Conservation (phyloP, 2,113 vertebrate genomes). For the Rallus limicola region DNA sequence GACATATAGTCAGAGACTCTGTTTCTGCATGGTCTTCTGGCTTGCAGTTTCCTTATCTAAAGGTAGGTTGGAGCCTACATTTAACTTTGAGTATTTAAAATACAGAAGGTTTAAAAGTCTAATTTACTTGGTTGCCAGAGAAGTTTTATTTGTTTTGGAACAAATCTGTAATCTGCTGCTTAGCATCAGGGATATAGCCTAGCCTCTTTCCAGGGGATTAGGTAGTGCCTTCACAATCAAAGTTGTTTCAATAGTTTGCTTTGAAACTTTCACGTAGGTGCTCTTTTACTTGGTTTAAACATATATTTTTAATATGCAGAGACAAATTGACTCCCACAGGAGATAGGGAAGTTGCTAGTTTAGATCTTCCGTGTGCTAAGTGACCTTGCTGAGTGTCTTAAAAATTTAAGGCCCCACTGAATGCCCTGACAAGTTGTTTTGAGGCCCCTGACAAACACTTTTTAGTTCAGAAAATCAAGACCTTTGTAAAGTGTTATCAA, state of each 20-base stretch:
- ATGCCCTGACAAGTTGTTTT: neutral
- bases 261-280: neutral
- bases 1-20: neutral
- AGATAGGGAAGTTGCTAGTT: neutral
- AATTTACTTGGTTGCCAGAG: neutral
- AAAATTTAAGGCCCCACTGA: neutral
- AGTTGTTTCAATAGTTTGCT: neutral
- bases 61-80: neutral
- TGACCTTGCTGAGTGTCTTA: neutral
- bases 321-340: neutral
- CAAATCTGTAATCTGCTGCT: neutral
- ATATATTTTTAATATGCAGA: neutral
- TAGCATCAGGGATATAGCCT: neutral
- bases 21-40: neutral
- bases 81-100: neutral
- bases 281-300: neutral
- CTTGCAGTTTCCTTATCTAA: neutral
- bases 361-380: neutral
- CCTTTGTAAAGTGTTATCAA: neutral
- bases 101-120: neutral
- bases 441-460: neutral
- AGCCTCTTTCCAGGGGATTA: neutral
- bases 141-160: neutral
- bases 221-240: accelerated
- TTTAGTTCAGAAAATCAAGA: neutral